Evolutionary conservation across 2,888 invertebrate species (phyloP), one percentile per base, ranked within the genome.

Genomic region (Drosophila dives): DNA sequence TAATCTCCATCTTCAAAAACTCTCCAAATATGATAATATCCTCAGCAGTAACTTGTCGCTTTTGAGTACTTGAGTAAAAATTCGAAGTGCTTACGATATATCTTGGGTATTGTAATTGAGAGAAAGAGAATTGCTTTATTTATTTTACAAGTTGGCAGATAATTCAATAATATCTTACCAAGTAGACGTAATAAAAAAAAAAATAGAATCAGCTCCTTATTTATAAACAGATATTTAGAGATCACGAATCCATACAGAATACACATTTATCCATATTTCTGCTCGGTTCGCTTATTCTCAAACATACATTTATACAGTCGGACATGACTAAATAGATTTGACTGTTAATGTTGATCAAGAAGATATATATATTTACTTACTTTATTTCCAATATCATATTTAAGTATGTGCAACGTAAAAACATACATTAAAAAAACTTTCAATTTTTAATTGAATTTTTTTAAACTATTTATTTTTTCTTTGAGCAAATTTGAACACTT

Each of bases 401-500:
- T 23, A 23, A 23, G 20, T 15, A 7, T 12, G 15, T 20, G 2
- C n/a, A 29, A 11, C 6, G 17, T 49, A 5, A 3, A 49, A 49
- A 17, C 11, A 29, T 54, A 40, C 36, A 11, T 56, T 62, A 12
- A 51, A 61, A 48, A 54, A 51, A 68, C 49, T 33, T 40, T 65
- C 17, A 36, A 23, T 26, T 29, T 72, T 61, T 40, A 40, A 61
- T 56, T 66, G 40, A 17, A 42, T 56, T 23, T 26, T 38, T 56
- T 42, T 40, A 36, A 58, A 64, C 34, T 48, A 67, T 62, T 62
- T 62, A 50, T 48, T 40, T 56, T 60, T 29, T 56, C 38, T 56
- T 73, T 77, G 75, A 81, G 78, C 78, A 72, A 54, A 36, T 45
- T 40, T 50, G 48, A 79, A 75, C 66, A 71, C 79, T 64, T 79